These are phyloP conservation scores for Drosophila mayaguana DNA, from an alignment of 2,888 invertebrate species.

Conservation along the genomic window DNA sequence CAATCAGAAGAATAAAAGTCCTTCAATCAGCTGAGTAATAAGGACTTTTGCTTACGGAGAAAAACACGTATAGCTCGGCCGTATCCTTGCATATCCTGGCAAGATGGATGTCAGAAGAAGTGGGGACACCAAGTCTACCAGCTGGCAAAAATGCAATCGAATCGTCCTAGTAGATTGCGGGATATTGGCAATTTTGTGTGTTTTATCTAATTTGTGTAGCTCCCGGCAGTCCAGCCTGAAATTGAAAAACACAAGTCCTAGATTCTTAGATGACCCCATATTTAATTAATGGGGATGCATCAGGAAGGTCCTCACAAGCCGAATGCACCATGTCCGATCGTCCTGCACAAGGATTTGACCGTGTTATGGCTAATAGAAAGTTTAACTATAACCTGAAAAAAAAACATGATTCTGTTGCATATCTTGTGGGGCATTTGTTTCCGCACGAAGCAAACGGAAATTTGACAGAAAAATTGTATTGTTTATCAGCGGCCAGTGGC, in stretches of 20 bases:
- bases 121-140: neutral
- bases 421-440: neutral
- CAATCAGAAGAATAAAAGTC: neutral
- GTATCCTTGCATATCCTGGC: neutral
- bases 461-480: too few relatives aligned
- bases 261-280: neutral
- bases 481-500: too few relatives aligned
- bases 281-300: neutral
- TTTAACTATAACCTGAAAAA: neutral
- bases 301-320: neutral
- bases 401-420: neutral
- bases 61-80: neutral
- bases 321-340: neutral
- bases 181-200: slow-evolving; percentile 1
- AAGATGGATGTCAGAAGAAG: rapidly evolving
- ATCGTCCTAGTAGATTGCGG: neutral
- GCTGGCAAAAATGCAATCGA: neutral
- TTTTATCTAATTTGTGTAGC: neutral
- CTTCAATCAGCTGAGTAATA: neutral
- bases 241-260: neutral
- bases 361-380: neutral
- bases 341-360: neutral
- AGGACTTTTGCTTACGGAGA: neutral
- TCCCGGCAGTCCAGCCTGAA: neutral
- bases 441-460: neutral